Conservation (phyloP, 53 echinoderm and acorn worm genomes). For the Crossaster papposus region DNA sequence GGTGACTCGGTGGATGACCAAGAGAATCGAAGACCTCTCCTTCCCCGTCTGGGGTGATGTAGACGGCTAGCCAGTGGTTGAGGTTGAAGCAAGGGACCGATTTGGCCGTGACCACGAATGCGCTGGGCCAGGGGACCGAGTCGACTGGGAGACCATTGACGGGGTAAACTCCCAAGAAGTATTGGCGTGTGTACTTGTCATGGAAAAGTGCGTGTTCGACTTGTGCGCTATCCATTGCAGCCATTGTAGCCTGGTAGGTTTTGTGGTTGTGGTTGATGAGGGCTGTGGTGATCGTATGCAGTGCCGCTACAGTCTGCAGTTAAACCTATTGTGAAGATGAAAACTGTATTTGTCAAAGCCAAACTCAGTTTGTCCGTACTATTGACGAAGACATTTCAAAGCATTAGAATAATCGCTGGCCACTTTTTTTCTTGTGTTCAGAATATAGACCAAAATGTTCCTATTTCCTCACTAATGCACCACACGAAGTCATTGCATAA, state of each 20-base stretch:
- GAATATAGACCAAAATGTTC: no score
- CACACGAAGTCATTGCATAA: no score
- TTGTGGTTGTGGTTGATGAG: background rate
- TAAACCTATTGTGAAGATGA: no score
- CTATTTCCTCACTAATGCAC: no score
- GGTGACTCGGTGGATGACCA: constrained; percentile 50
- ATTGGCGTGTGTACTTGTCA: background rate
- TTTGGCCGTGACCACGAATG: constrained; percentile 2
- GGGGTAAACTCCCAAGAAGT: constrained; percentile 12
- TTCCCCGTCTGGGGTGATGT: constrained; percentile 42
- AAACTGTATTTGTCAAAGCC: no score
- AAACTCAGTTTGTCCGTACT: no score
- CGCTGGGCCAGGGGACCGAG: constrained; percentile 23
- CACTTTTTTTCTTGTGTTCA: no score
- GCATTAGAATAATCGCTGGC: no score
- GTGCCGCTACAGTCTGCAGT: no score
- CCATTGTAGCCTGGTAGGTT: background rate
- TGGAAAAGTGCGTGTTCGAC: background rate
- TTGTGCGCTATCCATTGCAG: background rate
- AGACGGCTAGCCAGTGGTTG: constrained; percentile 72
- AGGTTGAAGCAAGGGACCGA: background rate
- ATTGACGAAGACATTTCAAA: no score
- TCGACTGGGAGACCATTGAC: constrained; percentile 20
- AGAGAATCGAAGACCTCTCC: constrained; percentile 68
- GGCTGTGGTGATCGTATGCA: no score